Percentiles rank a stretch among this genome's conserved stretches.
phyloP scores from a whole-genome alignment of 2,113 vertebrate genomes.

The Hystrix brachyura region DNA sequence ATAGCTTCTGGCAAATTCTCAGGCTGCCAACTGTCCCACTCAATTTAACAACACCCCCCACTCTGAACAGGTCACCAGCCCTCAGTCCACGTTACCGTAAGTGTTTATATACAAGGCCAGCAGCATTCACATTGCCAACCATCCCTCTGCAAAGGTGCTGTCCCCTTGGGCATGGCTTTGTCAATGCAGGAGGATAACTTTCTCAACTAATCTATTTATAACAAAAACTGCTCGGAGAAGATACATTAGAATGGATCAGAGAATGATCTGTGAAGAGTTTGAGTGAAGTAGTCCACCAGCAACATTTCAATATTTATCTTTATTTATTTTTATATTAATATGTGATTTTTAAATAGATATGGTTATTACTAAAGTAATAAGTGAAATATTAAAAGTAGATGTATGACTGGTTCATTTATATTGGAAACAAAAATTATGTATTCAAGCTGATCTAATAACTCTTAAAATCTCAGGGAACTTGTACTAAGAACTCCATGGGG shows the following conservation, averaged over 20 bases:
- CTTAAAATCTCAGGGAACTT: slow-evolving; percentile 11
- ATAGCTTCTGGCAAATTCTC: background rate
- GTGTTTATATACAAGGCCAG: background rate
- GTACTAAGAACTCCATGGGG: background rate
- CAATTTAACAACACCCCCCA: background rate
- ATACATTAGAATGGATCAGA: background rate
- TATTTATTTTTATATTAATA: background rate
- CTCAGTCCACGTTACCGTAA: background rate
- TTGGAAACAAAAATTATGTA: background rate
- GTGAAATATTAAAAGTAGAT: background rate
- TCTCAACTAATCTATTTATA: slow-evolving; percentile 19
- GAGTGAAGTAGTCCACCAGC: background rate
- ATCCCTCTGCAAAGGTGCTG: background rate
- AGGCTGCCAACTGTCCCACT: background rate
- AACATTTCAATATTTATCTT: background rate
- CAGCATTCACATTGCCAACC: background rate
- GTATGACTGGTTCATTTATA: background rate
- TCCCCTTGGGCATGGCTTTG: background rate
- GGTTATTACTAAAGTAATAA: background rate
- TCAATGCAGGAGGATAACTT: background rate
- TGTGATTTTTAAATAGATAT: background rate
- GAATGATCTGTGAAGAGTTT: background rate
- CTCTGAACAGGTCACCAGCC: too few relatives aligned
- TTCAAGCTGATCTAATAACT: background rate
- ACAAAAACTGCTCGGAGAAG: background rate